These are phyloP conservation scores for Cirrhinus molitorella DNA, from an alignment of 2,797 vertebrate species.

Conservation along the genomic window DNA sequence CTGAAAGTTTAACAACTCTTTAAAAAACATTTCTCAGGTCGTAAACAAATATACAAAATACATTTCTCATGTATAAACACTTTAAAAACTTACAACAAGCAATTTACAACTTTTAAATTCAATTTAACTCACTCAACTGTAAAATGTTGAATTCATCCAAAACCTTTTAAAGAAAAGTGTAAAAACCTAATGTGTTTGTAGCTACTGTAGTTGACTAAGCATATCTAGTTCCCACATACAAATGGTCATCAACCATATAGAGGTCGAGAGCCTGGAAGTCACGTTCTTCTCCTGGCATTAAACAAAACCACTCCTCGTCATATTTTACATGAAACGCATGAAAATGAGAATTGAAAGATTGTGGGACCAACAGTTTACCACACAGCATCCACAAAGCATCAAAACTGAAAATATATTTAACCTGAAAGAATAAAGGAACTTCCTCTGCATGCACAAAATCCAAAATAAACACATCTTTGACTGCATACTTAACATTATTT, in stretches of 20 bases:
- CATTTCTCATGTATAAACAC: too few species aligned
- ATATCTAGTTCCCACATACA: neutral
- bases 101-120: too few species aligned
- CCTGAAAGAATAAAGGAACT: neutral
- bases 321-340: neutral
- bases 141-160: too few species aligned
- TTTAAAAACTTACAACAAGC: too few species aligned
- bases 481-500: conserved; percentile 39
- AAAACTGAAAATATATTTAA: neutral
- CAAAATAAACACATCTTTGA: conserved; percentile 38
- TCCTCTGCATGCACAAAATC: conserved; percentile 19
- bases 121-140: too few species aligned
- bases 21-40: too few species aligned
- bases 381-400: neutral
- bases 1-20: too few species aligned
- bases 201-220: neutral
- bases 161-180: too few species aligned
- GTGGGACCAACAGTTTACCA: neutral
- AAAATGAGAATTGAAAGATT: neutral
- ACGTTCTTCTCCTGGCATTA: neutral
- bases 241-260: neutral
- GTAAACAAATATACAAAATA: too few species aligned
- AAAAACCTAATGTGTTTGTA: too few species aligned
- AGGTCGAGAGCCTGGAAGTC: neutral
- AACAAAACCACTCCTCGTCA: neutral